phyloP scores from a whole-genome alignment of 2,797 vertebrate species.

The Oceanodroma leucorhoa region DNA sequence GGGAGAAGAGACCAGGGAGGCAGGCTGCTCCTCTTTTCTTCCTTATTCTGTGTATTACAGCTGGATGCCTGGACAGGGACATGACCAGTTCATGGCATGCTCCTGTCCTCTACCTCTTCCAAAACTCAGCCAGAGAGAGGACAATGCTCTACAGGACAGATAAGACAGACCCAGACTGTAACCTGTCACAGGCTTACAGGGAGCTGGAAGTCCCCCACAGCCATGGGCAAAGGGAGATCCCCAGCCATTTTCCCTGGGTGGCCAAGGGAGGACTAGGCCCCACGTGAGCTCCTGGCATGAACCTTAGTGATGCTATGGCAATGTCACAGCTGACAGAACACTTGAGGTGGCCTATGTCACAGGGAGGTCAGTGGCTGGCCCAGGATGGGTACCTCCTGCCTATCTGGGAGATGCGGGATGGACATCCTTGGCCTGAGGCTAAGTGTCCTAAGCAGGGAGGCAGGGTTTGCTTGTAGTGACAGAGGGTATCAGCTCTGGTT shows the following conservation, averaged over 20 bases:
- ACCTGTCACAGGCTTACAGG: not conserved
- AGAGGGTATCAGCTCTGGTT: not conserved
- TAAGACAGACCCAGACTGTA: not conserved
- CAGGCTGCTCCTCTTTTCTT: not conserved
- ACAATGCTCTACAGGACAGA: not conserved
- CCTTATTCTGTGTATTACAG: not conserved
- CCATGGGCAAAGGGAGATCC: not conserved
- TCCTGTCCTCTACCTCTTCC: not conserved
- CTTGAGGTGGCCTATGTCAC: not conserved
- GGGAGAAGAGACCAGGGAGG: not conserved
- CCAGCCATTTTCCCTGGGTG: no score
- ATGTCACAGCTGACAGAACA: no score
- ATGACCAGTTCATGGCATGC: no score
- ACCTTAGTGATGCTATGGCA: no score
- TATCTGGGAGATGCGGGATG: not conserved
- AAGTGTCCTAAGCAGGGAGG: fast-evolving
- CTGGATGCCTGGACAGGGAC: not conserved
- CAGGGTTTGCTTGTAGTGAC: not conserved
- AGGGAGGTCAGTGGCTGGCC: not conserved
- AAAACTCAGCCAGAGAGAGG: fast-evolving
- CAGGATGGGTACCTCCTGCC: not conserved
- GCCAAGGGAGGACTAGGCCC: no score
- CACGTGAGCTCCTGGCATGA: no score
- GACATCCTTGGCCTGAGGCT: not conserved
- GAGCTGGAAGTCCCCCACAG: not conserved